Evolutionary conservation across 35 echinoderm and acorn worm genomes (phyloP), one percentile per base, ranked within the genome.

Genomic region (Patiria miniata): DNA sequence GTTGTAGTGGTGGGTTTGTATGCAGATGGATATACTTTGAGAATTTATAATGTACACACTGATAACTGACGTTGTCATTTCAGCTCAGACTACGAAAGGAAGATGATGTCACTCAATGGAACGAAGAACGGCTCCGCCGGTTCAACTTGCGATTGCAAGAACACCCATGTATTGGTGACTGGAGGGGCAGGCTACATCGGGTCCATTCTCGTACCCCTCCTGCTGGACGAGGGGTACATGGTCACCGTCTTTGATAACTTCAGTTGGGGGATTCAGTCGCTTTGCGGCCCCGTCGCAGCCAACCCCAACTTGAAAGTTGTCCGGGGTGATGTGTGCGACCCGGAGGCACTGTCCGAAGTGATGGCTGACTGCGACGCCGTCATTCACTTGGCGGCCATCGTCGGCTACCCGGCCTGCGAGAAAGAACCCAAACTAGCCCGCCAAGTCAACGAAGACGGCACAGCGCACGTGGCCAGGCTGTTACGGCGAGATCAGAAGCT

Each of bases 351-450:
- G 1, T 73, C 86, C 30, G 52, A 23, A 38, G 92, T 39, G 38
- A 90, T 94, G 81, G 21, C 84, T 21, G 82, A 86, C 30, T 83
- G 86, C 44, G 82, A 94, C 23, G 92, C 55, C 9, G 53, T 94
- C 39, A 89, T 94, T 83, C 92, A 94, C 61, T 77, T 94, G 23
- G 92, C 92, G 5, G 92, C 92, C 47, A 94, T 94, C 21, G 92
- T 94, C 16, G 92, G 92, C 1, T 94, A 94, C 38, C 92, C 92
- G 1, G 92, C 92, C 19, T 94, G 92, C 68, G 86, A 89, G 81
- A 94, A 86, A 52, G 87, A 94, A 19, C 92, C 92, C 17, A 68
- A 94, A 8, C 40, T 90, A 12, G 92, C 92, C 22, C 78, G 50
- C 21, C 17, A 85, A 56, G 77, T 94, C 36, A 94, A 94, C 78